Conservation (phyloP, 2,888 invertebrate genomes). For the Alitta virens region DNA sequence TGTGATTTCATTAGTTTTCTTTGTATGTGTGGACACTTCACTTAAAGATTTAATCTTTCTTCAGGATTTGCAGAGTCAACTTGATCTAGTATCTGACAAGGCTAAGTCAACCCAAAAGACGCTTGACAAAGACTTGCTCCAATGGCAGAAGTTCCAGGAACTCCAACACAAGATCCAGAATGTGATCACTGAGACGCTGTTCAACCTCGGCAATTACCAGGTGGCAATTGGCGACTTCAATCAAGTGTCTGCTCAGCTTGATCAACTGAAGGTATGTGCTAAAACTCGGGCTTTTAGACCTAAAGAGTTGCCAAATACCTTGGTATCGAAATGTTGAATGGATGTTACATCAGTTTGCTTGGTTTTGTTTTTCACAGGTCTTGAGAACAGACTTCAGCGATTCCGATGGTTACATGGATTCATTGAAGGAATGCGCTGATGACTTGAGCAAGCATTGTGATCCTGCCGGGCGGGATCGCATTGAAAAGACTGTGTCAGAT, state of each 20-base stretch:
- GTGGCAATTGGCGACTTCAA: conserved; percentile 43
- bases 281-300: too few species aligned
- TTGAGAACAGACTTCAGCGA: conserved; percentile 11
- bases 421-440: conserved; percentile 33
- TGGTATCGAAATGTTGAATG: too few species aligned
- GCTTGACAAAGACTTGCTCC: conserved; percentile 41
- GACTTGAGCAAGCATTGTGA: conserved; percentile 44
- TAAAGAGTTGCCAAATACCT: too few species aligned
- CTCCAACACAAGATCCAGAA: conserved; percentile 38
- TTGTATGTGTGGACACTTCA: too few species aligned
- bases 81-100: too few species aligned
- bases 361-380: conserved; percentile 3
- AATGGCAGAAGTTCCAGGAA: conserved; percentile 44
- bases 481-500: too few species aligned
- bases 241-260: conserved; percentile 41
- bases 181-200: conserved; percentile 45
- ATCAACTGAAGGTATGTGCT: conserved; percentile 41
- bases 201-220: conserved; percentile 40
- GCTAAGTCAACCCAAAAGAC: conserved; percentile 23
- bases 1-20: too few species aligned
- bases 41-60: too few species aligned
- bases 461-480: conserved; percentile 25
- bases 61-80: too few species aligned
- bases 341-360: background rate
- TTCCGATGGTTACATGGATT: conserved; percentile 26